Evolutionary conservation across 2,888 invertebrate species (phyloP).

Genomic region (Exephanes ischioxanthus): DNA sequence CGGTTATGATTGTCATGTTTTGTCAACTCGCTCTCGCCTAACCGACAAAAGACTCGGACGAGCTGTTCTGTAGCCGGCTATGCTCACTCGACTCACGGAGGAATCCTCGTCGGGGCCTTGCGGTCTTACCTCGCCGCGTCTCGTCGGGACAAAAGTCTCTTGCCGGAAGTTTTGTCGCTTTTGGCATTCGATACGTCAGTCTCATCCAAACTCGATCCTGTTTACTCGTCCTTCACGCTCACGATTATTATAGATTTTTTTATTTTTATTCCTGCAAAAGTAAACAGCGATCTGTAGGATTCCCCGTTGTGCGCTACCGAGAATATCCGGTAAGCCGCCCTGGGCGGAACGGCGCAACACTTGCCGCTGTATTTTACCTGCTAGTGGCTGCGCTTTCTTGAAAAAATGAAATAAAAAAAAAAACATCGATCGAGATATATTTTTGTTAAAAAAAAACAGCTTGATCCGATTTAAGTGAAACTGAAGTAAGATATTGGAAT

Average conservation of each 20-base stretch:
- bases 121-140: neutral
- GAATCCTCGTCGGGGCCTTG: slow-evolving; percentile 18
- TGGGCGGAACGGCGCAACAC: neutral
- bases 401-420: slow-evolving; percentile 17
- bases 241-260: slow-evolving; percentile 56
- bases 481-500: neutral
- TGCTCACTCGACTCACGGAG: slow-evolving; percentile 37
- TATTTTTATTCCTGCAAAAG: slow-evolving; percentile 5
- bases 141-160: slow-evolving; percentile 70
- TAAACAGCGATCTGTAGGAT: neutral
- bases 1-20: slow-evolving; percentile 83
- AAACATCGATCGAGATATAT: slow-evolving; percentile 2
- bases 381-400: slow-evolving; percentile 13
- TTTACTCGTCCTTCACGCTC: slow-evolving; percentile 62
- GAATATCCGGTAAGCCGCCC: slow-evolving; percentile 54
- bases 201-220: slow-evolving; percentile 61
- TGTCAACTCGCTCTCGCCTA: slow-evolving; percentile 82
- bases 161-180: slow-evolving; percentile 74
- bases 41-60: slow-evolving; percentile 66
- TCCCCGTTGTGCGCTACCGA: neutral
- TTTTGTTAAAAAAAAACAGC: neutral
- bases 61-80: slow-evolving; percentile 10
- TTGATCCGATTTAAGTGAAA: neutral
- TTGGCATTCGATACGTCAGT: slow-evolving; percentile 79
- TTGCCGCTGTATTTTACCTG: slow-evolving; percentile 58